Base-by-base conservation (phyloP, 2,113 vertebrate species). In the Crypturellus undulatus region DNA sequence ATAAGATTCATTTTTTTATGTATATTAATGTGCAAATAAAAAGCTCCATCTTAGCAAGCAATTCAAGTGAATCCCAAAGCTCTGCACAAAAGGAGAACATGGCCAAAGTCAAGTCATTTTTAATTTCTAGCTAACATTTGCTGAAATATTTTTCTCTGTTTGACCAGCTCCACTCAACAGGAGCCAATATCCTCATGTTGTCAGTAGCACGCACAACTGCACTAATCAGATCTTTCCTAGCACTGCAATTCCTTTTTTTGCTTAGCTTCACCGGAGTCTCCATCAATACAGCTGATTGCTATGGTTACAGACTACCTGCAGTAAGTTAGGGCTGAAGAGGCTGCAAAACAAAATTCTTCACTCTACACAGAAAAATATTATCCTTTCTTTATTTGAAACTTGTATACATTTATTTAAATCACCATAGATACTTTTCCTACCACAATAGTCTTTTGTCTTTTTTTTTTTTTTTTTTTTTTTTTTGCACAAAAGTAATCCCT, bases 331-430 rank as follows among this genome's bases (percentile, higher is more conserved):
- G 64, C 84, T 93, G 30, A 90, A 85, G 30, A 93, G 86, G 19
- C 25, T 45, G 12, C 36, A 79, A 95, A 76, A 85, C 36, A 62
- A 93, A 90, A 83, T 85, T 62, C 69, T 93, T 97, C 92, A 84
- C 22, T 64, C 15, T 60, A 84, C 5, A 26, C 5, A 75, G 2
- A 16, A 78, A 89, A 88, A 86, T 54, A 86, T 69, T 91, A 76
- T 3, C 2, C 3, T 63, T 91, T 92, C 11, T 5, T 75, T 71
- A 47, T 32, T 70, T 24, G 40, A 88, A 73, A 80, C 51, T 59
- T 73, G 17, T 11, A 49, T 15, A 22, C 3, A 64, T 42, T 71
- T 90, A 72, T 84, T 73, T 43, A 83, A 96, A 75, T 2, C 20
- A 73, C 12, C 3, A 5, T 71, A 32, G 43, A 64, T 58, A 36